Percentiles rank a stretch among this genome's conserved stretches.
Evolutionary conservation across 2,113 vertebrate genomes (phyloP).

Genomic region (Sisor rabdophorus): DNA sequence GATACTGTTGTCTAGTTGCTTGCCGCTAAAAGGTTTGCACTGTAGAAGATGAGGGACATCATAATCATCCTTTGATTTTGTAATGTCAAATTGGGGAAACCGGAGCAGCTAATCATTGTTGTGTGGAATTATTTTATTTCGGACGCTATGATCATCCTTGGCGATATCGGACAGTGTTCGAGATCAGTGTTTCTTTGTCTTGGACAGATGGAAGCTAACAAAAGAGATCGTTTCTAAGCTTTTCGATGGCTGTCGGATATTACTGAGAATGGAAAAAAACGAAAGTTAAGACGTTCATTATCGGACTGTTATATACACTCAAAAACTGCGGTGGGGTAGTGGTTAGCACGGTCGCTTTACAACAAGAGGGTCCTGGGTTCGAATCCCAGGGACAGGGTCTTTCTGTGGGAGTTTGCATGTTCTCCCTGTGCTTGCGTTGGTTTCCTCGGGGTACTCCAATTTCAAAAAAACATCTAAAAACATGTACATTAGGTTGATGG

Average conservation of each 20-base stretch:
- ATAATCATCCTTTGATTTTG: not conserved
- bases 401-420: no score
- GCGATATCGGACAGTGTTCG: not conserved
- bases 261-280: not conserved
- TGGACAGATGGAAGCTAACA: not conserved
- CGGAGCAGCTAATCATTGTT: not conserved
- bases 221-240: not conserved
- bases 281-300: not conserved
- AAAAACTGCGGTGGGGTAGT: no score
- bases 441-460: no score
- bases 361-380: no score
- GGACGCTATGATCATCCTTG: not conserved
- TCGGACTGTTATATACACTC: not conserved
- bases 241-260: not conserved
- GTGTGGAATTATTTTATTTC: not conserved
- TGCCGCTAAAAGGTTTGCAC: slow-evolving; percentile 42
- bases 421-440: no score
- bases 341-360: no score
- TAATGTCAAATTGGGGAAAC: not conserved
- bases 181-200: slow-evolving; percentile 4
- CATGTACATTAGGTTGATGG: no score
- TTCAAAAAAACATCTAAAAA: no score
- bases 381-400: no score
- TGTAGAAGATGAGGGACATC: not conserved
- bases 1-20: slow-evolving; percentile 27